Conservation (phyloP, 35 echinoderm and acorn worm genomes). For the Chiridota heheva region DNA sequence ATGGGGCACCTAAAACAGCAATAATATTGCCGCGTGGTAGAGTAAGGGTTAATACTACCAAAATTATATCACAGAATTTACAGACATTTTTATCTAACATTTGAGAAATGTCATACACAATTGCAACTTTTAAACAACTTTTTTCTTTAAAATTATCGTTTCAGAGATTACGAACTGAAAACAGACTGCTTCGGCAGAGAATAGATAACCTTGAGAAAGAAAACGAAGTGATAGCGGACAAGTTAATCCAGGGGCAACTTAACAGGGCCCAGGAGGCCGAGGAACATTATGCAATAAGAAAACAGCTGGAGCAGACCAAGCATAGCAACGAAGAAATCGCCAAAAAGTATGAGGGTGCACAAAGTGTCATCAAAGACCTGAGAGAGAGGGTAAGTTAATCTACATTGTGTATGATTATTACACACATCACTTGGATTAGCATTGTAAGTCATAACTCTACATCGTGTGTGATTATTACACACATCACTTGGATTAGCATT, state of each 20-base stretch:
- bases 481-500: too few species aligned
- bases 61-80: neutral
- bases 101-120: neutral
- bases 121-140: neutral
- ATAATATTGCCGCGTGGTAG: too few species aligned
- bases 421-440: too few species aligned
- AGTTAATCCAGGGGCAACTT: conserved; percentile 91
- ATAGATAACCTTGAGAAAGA: conserved; percentile 90
- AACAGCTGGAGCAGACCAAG: conserved; percentile 53
- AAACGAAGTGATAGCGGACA: conserved; percentile 83
- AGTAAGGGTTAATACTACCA: too few species aligned
- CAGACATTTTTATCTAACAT: neutral
- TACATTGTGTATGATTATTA: neutral
- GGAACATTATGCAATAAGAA: conserved; percentile 65
- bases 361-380: conserved; percentile 82
- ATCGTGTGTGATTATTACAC: too few species aligned
- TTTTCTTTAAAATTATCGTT: neutral
- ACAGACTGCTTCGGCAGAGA: conserved; percentile 68
- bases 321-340: conserved; percentile 44
- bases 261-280: conserved; percentile 81
- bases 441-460: too few species aligned
- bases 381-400: conserved; percentile 68
- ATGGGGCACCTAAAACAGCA: too few species aligned
- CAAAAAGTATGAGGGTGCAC: conserved; percentile 72
- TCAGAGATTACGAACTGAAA: conserved; percentile 96